Conservation (phyloP, 2,113 vertebrate species). For the Zapus hudsonius region DNA sequence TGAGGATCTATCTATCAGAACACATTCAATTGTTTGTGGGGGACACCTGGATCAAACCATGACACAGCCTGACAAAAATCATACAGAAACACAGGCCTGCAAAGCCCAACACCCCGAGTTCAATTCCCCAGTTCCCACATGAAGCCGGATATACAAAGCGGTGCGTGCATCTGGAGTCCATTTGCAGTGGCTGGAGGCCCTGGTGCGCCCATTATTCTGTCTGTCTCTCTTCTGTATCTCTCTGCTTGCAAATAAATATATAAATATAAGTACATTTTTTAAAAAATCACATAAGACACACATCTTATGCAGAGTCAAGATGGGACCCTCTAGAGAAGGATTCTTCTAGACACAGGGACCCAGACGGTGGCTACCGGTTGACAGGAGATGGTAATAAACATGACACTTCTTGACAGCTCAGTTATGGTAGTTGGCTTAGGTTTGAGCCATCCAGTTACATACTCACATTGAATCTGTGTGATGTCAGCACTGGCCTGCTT, state of each 20-base stretch:
- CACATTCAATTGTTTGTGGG: no score
- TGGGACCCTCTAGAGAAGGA: background rate
- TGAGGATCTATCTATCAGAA: no score
- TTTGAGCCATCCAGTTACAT: background rate
- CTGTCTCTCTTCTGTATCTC: no score
- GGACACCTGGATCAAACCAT: no score
- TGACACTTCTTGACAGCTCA: background rate
- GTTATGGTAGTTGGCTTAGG: background rate
- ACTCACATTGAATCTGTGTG: background rate
- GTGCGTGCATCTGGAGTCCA: no score
- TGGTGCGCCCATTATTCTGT: no score
- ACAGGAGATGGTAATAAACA: background rate
- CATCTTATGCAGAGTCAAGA: background rate
- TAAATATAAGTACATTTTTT: no score
- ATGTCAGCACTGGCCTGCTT: background rate
- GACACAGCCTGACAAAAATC: background rate
- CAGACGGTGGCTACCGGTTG: background rate
- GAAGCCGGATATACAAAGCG: no score
- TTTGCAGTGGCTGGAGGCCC: no score
- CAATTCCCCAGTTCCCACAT: no score
- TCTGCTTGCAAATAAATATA: no score
- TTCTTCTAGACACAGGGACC: background rate
- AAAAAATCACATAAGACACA: background rate
- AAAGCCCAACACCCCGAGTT: no score
- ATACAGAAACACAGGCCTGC: accelerated